Conservation (phyloP, 2,888 invertebrate genomes). For the Ormyrus labotus region DNA sequence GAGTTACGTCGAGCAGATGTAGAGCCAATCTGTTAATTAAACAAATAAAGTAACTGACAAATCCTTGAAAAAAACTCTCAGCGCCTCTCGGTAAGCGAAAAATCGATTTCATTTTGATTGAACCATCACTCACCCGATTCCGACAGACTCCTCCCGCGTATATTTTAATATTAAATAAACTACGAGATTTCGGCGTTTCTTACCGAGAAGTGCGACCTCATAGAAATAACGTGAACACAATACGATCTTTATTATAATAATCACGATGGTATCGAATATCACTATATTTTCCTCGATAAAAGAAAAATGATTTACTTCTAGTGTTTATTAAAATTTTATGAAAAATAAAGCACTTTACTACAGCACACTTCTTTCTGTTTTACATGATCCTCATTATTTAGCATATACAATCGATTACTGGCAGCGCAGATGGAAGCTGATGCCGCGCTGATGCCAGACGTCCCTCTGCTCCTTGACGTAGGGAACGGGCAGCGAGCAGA, state of each 20-base stretch:
- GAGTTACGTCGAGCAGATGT: conserved; percentile 39
- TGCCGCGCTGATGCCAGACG: conserved; percentile 69
- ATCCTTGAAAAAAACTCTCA: conserved; percentile 17
- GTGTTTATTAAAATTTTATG: conserved; percentile 68
- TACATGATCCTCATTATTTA: background rate
- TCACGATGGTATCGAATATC: conserved; percentile 57
- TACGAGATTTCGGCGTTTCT: conserved; percentile 24
- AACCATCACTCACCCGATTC: conserved; percentile 15
- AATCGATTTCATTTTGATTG: background rate
- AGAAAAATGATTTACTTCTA: conserved; percentile 62
- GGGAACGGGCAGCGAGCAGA: conserved; percentile 69
- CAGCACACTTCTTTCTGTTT: conserved; percentile 58
- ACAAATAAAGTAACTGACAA: conserved; percentile 25
- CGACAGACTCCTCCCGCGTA: conserved; percentile 22
- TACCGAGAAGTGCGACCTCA: conserved; percentile 29
- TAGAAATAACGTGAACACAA: background rate
- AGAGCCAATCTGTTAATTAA: conserved; percentile 36
- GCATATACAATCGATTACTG: conserved; percentile 9
- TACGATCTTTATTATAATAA: conserved; percentile 41
- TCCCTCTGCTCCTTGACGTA: conserved; percentile 66
- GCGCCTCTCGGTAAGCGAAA: conserved; percentile 39
- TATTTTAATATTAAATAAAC: conserved; percentile 38
- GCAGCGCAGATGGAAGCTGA: conserved; percentile 68
- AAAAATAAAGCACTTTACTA: conserved; percentile 70
- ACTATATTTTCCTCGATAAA: conserved; percentile 64